phyloP scores from a whole-genome alignment of 1,140 invertebrate genomes.

The Drosophila navojoa region DNA sequence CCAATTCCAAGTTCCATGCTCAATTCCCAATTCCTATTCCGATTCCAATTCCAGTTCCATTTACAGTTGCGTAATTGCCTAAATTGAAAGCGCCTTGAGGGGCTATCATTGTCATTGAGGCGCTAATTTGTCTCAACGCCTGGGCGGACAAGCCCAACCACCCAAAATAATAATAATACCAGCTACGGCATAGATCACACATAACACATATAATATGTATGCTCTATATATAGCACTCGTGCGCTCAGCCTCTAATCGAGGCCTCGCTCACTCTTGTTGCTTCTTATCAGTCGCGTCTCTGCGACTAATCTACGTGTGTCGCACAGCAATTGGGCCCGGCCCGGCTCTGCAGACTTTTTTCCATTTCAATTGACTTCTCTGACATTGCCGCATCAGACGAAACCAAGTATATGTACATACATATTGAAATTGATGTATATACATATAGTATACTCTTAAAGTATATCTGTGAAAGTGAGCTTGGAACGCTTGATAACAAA shows the following conservation, averaged over 20 bases:
- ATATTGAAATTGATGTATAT: too few relatives aligned
- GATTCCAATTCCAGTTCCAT: slow-evolving; percentile 26
- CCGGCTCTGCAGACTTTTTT: slow-evolving; percentile 8
- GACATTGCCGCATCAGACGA: slow-evolving; percentile 46
- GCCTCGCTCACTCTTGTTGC: background rate
- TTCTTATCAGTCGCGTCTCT: slow-evolving; percentile 26
- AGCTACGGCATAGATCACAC: slow-evolving; percentile 9
- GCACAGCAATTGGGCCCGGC: slow-evolving; percentile 18
- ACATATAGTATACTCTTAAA: background rate
- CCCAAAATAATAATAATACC: slow-evolving; percentile 11
- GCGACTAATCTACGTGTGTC: slow-evolving; percentile 36
- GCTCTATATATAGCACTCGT: slow-evolving; percentile 7
- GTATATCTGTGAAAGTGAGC: background rate
- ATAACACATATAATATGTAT: background rate
- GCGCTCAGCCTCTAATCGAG: slow-evolving; percentile 14
- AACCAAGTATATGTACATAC: background rate
- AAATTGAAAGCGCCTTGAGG: slow-evolving; percentile 79
- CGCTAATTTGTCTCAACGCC: slow-evolving; percentile 58
- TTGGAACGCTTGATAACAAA: background rate
- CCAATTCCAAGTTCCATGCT: slow-evolving; percentile 27
- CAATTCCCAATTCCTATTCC: background rate
- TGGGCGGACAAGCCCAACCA: slow-evolving; percentile 28
- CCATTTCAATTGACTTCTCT: slow-evolving; percentile 49
- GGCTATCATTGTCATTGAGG: slow-evolving; percentile 72
- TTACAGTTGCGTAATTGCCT: slow-evolving; percentile 67